phyloP scores from a whole-genome alignment of 2,797 vertebrate genomes.

The Sylvia borin region DNA sequence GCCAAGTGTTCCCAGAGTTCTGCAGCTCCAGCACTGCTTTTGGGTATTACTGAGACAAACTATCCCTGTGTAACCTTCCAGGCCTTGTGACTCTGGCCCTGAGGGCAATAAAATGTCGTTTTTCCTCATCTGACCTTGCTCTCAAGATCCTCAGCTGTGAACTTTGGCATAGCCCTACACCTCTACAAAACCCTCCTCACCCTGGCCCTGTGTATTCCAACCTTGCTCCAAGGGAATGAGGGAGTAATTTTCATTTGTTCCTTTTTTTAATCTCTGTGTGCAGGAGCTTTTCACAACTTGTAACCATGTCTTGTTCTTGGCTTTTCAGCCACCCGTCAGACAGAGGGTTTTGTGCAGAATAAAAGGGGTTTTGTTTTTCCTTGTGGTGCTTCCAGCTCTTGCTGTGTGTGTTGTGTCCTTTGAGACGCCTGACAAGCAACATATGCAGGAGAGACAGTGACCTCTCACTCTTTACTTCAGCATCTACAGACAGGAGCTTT shows the following conservation, averaged over 20 bases:
- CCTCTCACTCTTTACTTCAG: not conserved
- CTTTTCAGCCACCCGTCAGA: not conserved
- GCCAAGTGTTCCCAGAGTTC: conserved; percentile 23
- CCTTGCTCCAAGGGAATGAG: not conserved
- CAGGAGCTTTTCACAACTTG: not conserved
- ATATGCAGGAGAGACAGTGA: not conserved
- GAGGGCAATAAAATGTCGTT: not conserved
- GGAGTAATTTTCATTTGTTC: not conserved
- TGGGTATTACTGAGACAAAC: not conserved
- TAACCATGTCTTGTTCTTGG: not conserved
- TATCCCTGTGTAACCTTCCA: not conserved
- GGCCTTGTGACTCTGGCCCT: not conserved
- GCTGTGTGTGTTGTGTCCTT: not conserved
- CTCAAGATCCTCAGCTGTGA: not conserved
- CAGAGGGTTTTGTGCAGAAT: not conserved
- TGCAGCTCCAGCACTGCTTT: not conserved
- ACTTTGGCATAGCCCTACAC: not conserved
- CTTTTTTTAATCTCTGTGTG: not conserved
- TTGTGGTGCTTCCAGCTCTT: not conserved
- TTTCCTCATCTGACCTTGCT: not conserved
- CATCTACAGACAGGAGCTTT: not conserved
- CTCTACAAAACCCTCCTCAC: not conserved
- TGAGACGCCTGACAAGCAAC: rapidly evolving
- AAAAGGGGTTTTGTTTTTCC: not conserved
- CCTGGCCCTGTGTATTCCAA: not conserved